Conservation (phyloP, 1,140 invertebrate species). For the Mercenaria mercenaria region DNA sequence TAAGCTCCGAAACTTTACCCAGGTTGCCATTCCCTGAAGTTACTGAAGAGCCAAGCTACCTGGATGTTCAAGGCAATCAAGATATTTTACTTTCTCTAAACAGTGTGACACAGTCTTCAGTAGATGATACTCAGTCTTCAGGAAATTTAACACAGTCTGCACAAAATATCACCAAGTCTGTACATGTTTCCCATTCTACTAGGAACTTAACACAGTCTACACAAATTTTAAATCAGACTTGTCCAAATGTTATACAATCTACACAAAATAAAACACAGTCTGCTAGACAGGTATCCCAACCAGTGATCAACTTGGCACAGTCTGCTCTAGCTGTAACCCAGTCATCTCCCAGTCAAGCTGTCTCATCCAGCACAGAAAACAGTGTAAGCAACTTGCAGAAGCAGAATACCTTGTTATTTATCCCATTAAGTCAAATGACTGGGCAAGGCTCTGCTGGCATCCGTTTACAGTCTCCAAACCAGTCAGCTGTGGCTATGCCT, state of each 20-base stretch:
- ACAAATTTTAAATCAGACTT: background rate
- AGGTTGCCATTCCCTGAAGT: constrained; percentile 30
- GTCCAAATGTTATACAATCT: background rate
- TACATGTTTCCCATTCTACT: background rate
- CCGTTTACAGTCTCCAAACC: background rate
- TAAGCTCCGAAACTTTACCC: background rate
- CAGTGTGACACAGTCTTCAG: background rate
- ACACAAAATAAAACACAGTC: background rate
- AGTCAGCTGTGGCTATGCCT: background rate
- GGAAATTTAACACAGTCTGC: background rate
- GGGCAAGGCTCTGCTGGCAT: background rate
- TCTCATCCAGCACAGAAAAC: background rate
- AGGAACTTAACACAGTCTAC: background rate
- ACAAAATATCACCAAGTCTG: background rate
- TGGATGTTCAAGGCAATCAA: background rate
- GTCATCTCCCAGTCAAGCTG: background rate
- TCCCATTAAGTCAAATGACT: constrained; percentile 25
- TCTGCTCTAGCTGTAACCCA: background rate
- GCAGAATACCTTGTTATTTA: constrained; percentile 32
- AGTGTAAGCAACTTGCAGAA: background rate
- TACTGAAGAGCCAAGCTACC: background rate
- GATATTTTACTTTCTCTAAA: background rate
- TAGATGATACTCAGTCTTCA: background rate
- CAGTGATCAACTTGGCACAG: background rate
- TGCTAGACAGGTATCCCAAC: background rate